A percentile compares a stretch with the other conserved stretches of the same genome.
Conservation (phyloP, 2,888 invertebrate species). For the Machimus atricapillus region DNA sequence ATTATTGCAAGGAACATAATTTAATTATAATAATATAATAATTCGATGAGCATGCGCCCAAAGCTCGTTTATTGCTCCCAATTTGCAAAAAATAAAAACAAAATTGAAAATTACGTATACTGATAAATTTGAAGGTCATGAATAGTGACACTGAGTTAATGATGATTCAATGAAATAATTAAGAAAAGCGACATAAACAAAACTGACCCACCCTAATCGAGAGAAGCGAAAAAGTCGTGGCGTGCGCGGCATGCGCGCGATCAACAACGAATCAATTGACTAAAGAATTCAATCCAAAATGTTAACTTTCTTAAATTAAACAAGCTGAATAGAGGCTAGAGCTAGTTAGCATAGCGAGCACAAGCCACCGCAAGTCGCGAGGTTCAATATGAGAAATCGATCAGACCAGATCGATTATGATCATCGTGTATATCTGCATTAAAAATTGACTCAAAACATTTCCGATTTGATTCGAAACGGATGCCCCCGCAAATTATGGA, state of each 20-base stretch:
- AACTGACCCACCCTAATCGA: slow-evolving; percentile 10
- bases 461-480: not conserved
- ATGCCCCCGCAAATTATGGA: not conserved
- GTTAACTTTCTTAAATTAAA: not conserved
- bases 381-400: not conserved
- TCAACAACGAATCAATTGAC: slow-evolving; percentile 1
- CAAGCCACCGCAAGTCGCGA: not conserved
- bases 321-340: not conserved
- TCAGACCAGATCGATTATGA: not conserved
- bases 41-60: not conserved
- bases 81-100: not conserved
- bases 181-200: slow-evolving; percentile 12
- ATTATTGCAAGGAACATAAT: not conserved
- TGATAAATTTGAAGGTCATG: not conserved
- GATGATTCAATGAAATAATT: not conserved
- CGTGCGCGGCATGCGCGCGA: not conserved
- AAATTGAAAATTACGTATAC: not conserved
- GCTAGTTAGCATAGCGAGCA: not conserved
- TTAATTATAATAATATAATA: not conserved
- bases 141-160: not conserved
- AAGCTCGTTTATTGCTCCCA: not conserved
- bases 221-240: not conserved
- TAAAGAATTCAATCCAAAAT: not conserved
- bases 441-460: slow-evolving; percentile 1
- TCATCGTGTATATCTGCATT: not conserved